Evolutionary conservation across 2,113 vertebrate genomes (phyloP), one percentile per base, ranked within the genome.

Genomic region (Notarius quadriscutis): DNA sequence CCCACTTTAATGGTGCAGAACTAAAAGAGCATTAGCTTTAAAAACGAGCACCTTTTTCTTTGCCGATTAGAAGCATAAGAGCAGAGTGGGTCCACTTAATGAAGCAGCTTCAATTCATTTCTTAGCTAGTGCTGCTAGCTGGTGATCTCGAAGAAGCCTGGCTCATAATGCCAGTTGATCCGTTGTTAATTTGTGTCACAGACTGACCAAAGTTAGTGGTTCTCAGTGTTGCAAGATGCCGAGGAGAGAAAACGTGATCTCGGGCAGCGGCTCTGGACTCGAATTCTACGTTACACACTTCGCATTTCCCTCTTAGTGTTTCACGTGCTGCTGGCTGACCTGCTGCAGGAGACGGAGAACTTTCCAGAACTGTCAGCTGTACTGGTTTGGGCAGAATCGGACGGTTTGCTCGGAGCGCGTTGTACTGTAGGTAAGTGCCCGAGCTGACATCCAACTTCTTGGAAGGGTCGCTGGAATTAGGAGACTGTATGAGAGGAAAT

Each of bases 261-360:
- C 97, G 95, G 11, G 96, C 97, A 14, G 96, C 96, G 14, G 96
- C 96, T 6, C 97, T 96, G 90, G 97, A 97, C 88, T 97, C 96
- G 75, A 97, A 98, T 67, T 96, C 95, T 86, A 96, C 89, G 0
- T 94, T 95, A 81, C 97, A 98, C 79, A 96, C 96, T 0, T 96
- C 95, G 25, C 97, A 98, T 89, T 95, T 95, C 0, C 97, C 96
- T 3, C 94, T 94, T 84, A 96, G 93, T 84, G 94, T 93, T 89
- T 96, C 95, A 82, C 93, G 93, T 34, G 92, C 91, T 22, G 87
- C 90, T 0, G 94, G 89, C 89, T 93, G 96, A 88, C 90, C 95
- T 51, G 88, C 93, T 87, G 51, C 81, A 4, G 92, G 89, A 69
- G 91, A 93, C 71, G 84, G 85, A 83, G 78, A 86, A n/a, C 89